phyloP scores from a whole-genome alignment of 2,113 vertebrate genomes.

The Carlito syrichta region DNA sequence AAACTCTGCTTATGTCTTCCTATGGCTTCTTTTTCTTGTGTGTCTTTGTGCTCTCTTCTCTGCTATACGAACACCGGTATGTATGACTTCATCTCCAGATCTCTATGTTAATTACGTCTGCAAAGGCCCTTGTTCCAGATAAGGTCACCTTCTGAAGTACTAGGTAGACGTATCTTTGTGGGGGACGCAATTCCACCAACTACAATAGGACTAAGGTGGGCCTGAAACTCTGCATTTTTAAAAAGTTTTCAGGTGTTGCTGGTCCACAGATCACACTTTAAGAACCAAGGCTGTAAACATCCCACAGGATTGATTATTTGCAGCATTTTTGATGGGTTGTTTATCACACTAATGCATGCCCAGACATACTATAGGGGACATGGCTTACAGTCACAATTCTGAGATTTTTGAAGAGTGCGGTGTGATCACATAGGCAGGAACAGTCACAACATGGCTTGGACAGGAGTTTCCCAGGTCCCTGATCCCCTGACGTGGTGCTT shows the following conservation, averaged over 20 bases:
- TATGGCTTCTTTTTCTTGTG: background rate
- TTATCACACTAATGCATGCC: accelerated
- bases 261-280: background rate
- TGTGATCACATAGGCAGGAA: background rate
- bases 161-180: background rate
- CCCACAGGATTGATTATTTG: no score
- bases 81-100: background rate
- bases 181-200: no score
- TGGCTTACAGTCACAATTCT: background rate
- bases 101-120: background rate
- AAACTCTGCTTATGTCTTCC: background rate
- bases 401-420: background rate
- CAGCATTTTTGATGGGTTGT: background rate
- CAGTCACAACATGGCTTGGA: background rate
- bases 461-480: background rate
- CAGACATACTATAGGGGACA: background rate
- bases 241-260: no score
- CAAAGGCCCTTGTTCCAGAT: background rate
- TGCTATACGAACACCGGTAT: background rate
- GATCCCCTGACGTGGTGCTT: background rate
- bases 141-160: background rate
- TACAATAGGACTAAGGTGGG: no score
- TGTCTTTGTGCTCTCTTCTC: background rate
- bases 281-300: background rate
- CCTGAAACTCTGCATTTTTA: background rate